Conservation (phyloP, 53 echinoderm and acorn worm species). For the Stichopus horrens region DNA sequence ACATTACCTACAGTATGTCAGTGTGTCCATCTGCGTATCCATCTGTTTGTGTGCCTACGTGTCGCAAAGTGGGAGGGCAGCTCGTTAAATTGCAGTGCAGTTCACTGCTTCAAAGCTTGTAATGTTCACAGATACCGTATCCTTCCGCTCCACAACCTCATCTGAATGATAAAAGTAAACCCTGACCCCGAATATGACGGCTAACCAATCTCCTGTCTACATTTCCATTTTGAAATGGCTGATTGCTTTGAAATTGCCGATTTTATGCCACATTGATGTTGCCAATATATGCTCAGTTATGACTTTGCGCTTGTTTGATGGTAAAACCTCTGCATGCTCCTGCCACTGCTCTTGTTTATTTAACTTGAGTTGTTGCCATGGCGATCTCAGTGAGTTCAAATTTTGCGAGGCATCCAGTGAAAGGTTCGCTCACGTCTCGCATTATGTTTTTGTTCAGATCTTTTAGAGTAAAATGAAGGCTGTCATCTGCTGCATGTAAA, state of each 20-base stretch:
- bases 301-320: neutral
- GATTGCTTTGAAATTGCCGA: slow-evolving; percentile 18
- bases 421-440: neutral
- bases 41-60: too few species aligned
- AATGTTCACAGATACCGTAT: neutral
- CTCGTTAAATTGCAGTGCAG: neutral
- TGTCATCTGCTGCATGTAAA: too few species aligned
- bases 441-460: too few species aligned
- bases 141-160: neutral
- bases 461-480: too few species aligned
- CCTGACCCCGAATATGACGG: neutral
- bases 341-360: neutral
- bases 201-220: slow-evolving; percentile 10
- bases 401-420: neutral
- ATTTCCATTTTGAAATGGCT: neutral
- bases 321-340: neutral
- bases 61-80: neutral
- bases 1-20: too few species aligned
- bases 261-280: slow-evolving; percentile 1
- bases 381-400: neutral
- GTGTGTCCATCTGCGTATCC: too few species aligned
- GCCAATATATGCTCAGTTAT: neutral
- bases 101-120: neutral
- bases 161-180: neutral
- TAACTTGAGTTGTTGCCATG: neutral